Percentiles rank a stretch among this genome's conserved stretches.
phyloP scores from a whole-genome alignment of 2,888 invertebrate species.

The Caradrina clavipalpis region DNA sequence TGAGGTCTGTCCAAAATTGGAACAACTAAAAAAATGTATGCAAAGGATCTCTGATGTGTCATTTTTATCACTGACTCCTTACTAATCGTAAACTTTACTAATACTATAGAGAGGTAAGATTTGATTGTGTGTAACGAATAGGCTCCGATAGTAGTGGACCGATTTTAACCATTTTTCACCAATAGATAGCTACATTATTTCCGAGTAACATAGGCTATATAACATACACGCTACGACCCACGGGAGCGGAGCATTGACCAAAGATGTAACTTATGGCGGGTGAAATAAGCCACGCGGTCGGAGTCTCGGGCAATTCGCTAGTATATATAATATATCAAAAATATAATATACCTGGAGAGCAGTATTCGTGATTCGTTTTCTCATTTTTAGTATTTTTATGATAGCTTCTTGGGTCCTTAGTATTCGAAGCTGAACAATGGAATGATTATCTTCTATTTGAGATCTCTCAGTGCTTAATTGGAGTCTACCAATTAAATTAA shows the following conservation, averaged over 20 bases:
- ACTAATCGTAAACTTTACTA: background rate
- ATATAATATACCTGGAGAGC: conserved; percentile 94
- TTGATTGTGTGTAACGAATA: too few relatives aligned
- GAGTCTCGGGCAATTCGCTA: too few relatives aligned
- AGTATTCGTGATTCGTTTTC: conserved; percentile 98
- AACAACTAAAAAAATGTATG: background rate
- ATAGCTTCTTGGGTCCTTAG: conserved; percentile 98
- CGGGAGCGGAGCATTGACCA: too few relatives aligned
- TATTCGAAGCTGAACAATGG: conserved; percentile 98
- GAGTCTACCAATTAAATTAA: conserved; percentile 98
- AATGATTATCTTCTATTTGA: conserved; percentile 99
- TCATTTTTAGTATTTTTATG: conserved; percentile 99
- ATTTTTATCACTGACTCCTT: background rate
- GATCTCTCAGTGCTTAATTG: conserved; percentile 98
- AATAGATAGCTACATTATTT: too few relatives aligned
- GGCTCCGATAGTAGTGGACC: too few relatives aligned
- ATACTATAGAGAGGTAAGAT: too few relatives aligned
- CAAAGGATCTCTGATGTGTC: too few relatives aligned
- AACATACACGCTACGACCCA: too few relatives aligned
- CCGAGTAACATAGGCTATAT: too few relatives aligned
- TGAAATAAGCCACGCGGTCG: too few relatives aligned
- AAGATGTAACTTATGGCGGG: too few relatives aligned
- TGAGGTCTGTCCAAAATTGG: background rate
- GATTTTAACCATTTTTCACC: too few relatives aligned
- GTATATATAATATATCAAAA: background rate